Base-by-base conservation (phyloP, 2,888 invertebrate species). In the Tiliacea citrago region DNA sequence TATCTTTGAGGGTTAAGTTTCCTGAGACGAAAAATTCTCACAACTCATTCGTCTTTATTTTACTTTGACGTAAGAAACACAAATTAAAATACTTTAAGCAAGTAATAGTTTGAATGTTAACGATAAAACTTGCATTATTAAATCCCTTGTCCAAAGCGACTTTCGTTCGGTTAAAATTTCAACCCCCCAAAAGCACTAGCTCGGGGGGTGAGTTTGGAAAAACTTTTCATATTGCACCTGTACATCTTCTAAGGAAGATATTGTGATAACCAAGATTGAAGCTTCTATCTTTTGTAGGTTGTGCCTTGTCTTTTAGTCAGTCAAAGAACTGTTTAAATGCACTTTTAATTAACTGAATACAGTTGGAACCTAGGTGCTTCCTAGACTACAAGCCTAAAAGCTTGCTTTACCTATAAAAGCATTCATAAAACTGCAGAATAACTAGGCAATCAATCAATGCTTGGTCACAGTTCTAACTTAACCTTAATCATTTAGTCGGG, bases 1-100 rank as follows among this genome's bases (percentile, higher is more conserved):
- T 82, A 62, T 76, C 82, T 69, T 82, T 76, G 77, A 69, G 60
- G n/a, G 51, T 69, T 57, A 58, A 57, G 47, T 81, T 81, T 49
- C 58, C 35, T 6, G 45, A 47, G 45, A 66, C 24, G 13, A 55
- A 16, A 62, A 57, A 39, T 69, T 69, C 61, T 66, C 18, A 24
- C 9, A 57, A 65, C 21, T 18, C 49, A 12, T 45, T 13, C 6
- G 7, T n/a, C 13, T 73, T 68, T 29, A 55, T 39, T 51, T 45
- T n/a, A 75, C 45, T 60, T 24, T 21, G n/a, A 9, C 0, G 35
- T 61, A 24, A 57, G 18, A 21, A 57, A 10, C 4, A 51, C 42
- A 51, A 49, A 60, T 49, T 57, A 42, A 80, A 79, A 61, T 49
- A 58, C 29, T 29, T 8, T 47, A 8, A 6, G 39, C 24, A n/a